These are phyloP conservation scores for Pachyuromys duprasi DNA, from an alignment of 2,797 vertebrate genomes.

Conservation along the genomic window DNA sequence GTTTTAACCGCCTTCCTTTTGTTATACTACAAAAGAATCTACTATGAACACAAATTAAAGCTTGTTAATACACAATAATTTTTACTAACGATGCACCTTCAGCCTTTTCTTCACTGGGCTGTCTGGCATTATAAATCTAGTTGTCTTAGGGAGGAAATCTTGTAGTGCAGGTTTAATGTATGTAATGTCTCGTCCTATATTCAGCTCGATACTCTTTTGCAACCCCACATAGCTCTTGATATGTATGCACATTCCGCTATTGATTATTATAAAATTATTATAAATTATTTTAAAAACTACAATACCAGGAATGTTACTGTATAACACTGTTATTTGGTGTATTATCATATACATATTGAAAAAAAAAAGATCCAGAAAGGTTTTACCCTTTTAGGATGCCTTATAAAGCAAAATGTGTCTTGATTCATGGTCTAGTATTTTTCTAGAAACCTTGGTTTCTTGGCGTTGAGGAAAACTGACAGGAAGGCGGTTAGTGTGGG, in stretches of 20 bases:
- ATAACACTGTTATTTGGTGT: background rate
- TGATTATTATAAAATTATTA: too few relatives aligned
- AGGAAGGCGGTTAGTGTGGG: background rate
- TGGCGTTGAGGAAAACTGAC: background rate
- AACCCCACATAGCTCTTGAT: background rate
- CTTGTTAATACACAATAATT: background rate
- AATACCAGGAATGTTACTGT: background rate
- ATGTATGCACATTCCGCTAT: background rate
- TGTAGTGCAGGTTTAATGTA: too few relatives aligned
- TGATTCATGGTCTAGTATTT: background rate
- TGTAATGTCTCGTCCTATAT: background rate
- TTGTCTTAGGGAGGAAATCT: background rate
- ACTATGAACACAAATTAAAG: background rate
- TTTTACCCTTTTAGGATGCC: constrained; percentile 21
- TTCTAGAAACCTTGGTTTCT: background rate
- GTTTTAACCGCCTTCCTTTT: background rate
- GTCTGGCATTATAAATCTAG: background rate
- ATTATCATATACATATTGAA: background rate
- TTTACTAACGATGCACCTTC: background rate
- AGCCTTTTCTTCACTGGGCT: background rate
- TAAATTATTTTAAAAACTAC: background rate
- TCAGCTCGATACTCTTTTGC: background rate
- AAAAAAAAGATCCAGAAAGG: background rate
- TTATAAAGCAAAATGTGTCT: background rate
- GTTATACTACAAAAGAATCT: background rate